phyloP scores from a whole-genome alignment of 2,888 invertebrate species.

The Leucozona laternaria region DNA sequence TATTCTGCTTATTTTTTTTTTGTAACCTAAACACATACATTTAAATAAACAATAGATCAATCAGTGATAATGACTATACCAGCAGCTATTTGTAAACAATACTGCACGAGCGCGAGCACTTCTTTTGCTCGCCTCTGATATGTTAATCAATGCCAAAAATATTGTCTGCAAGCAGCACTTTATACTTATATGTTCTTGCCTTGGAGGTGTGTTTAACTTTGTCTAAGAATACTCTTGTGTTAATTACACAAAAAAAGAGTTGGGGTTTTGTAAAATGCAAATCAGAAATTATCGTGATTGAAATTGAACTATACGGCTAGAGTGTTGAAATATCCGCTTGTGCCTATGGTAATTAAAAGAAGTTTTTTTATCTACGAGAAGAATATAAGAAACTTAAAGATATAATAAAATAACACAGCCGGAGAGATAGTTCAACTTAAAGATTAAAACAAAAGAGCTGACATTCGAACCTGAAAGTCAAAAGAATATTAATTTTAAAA shows the following conservation, averaged over 20 bases:
- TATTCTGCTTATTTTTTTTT: slow-evolving; percentile 17
- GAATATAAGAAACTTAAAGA: too few relatives aligned
- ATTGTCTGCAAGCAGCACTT: slow-evolving; percentile 23
- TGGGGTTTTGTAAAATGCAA: slow-evolving; percentile 43
- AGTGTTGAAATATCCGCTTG: slow-evolving; percentile 52
- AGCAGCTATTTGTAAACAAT: slow-evolving; percentile 35
- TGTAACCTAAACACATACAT: slow-evolving; percentile 11
- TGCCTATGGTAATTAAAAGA: slow-evolving; percentile 23
- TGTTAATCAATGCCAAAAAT: slow-evolving; percentile 60
- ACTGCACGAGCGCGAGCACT: slow-evolving; percentile 36
- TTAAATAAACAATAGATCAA: slow-evolving; percentile 62
- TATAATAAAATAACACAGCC: too few relatives aligned
- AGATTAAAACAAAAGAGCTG: slow-evolving; percentile 28
- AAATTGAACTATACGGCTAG: slow-evolving; percentile 19
- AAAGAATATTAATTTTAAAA: too few relatives aligned
- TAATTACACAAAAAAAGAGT: slow-evolving; percentile 14
- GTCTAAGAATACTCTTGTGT: slow-evolving; percentile 27
- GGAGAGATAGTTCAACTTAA: not conserved
- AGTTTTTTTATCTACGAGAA: too few relatives aligned
- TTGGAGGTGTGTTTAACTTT: slow-evolving; percentile 6
- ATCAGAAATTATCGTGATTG: slow-evolving; percentile 43
- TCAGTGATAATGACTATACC: slow-evolving; percentile 39
- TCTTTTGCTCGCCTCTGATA: slow-evolving; percentile 41
- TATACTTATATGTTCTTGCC: not conserved
- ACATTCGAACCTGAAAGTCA: slow-evolving; percentile 16